Base-by-base conservation (phyloP, 2,888 invertebrate genomes). In the Glaucopsyche alexis region DNA sequence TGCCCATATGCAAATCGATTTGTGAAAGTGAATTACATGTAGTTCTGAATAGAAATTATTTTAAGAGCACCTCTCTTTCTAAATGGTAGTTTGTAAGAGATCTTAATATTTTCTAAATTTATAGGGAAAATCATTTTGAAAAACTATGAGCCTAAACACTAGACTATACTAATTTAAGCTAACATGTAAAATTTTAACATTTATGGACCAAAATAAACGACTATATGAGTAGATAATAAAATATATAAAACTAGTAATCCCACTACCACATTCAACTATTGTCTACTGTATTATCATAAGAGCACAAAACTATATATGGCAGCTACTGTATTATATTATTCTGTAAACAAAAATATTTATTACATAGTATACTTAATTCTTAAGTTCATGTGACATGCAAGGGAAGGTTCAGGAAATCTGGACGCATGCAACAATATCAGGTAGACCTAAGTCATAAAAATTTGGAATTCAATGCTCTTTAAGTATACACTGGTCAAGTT, bases 211-310 rank as follows among this genome's bases (percentile, higher is more conserved):
- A 11, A 69, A 69, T 29, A 16, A 47, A 69, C 19, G 13, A 49
- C 7, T 19, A 69, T 7, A 42, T 49, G 69, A 69, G 49, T 69
- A 49, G 69, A 69, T 67, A 38, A 65, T 49, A 72, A 40, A 60
- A 67, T 71, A 66, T 66, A 64, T 49, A 19, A 45, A 72, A 72
- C 69, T 72, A 69, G 67, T 75, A 72, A 72, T 66, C 72, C 73
- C 38, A 50, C 72, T 42, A 73, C 29, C 55, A 66, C 70, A 72
- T 73, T 73, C 75, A 76, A 67, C 74, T 75, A 67, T 52, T 6
- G 14, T 52, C 55, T 55, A 71, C 71, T 38, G 29, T 11, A 29
- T n/a, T 52, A 6, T 47, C n/a, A 71, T 71, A 71, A 14, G 52
- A 71, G 40, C 42, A 55, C n/a, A 67, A 67, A 55, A 71, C 50